A percentile compares a stretch with the other conserved stretches of the same genome.
These are phyloP conservation scores for Cistogaster globosa DNA, from an alignment of 2,888 invertebrate species.

Conservation along the genomic window DNA sequence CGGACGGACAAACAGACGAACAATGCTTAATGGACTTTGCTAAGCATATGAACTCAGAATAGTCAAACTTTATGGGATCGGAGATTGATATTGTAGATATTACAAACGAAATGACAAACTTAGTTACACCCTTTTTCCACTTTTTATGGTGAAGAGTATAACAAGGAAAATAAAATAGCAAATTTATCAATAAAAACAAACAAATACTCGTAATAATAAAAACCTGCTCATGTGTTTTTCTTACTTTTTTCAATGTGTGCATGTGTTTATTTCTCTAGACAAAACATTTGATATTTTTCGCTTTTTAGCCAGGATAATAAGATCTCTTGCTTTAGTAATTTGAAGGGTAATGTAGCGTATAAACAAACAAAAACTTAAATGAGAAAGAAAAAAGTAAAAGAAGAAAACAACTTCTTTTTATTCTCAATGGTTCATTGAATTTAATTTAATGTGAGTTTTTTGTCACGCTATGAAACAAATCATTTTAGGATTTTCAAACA, in stretches of 20 bases:
- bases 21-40: no score
- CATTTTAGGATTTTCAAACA: constrained; percentile 11
- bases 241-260: background rate
- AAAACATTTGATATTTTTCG: no score
- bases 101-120: no score
- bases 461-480: background rate
- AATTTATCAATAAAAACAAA: no score
- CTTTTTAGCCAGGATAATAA: constrained; percentile 3
- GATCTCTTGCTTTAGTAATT: constrained; percentile 48
- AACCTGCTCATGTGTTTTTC: background rate
- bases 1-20: no score
- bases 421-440: constrained; percentile 56
- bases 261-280: background rate
- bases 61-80: no score
- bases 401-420: constrained; percentile 42
- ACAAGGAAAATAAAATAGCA: no score
- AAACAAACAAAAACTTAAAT: constrained; percentile 6
- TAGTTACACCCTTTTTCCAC: no score
- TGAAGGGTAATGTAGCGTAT: constrained; percentile 60
- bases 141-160: no score
- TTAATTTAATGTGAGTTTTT: constrained; percentile 34
- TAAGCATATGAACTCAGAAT: no score
- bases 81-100: no score
- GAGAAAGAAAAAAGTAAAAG: background rate
- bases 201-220: no score